phyloP scores from a whole-genome alignment of 2,888 invertebrate species.

The Ectropis crepuscularia region DNA sequence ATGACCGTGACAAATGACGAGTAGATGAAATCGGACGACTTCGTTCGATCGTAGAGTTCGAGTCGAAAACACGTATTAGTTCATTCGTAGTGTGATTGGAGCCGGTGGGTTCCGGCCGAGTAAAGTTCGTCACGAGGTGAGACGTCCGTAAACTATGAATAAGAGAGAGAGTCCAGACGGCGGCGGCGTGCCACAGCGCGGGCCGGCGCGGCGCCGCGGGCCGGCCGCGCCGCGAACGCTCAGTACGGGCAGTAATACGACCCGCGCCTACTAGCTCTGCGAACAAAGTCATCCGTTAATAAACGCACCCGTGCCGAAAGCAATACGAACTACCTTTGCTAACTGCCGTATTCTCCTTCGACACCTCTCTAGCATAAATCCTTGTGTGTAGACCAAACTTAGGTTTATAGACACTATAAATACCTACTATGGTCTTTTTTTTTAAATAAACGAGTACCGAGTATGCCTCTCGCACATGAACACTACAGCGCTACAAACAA shows the following conservation, averaged over 20 bases:
- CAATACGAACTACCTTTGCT: background rate
- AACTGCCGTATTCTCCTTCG: background rate
- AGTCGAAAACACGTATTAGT: slow-evolving; percentile 6
- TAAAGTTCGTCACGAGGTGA: slow-evolving; percentile 19
- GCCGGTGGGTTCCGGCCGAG: background rate
- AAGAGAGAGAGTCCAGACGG: slow-evolving; percentile 22
- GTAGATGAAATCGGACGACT: slow-evolving; percentile 21
- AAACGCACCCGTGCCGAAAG: slow-evolving; percentile 29
- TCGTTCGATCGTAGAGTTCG: slow-evolving; percentile 4
- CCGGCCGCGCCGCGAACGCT: slow-evolving; percentile 68
- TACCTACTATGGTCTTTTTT: no score
- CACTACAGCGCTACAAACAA: no score
- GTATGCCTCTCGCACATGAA: no score
- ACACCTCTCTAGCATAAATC: background rate
- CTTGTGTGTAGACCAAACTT: no score
- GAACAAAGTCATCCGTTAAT: slow-evolving; percentile 77
- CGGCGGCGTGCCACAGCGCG: slow-evolving; percentile 31
- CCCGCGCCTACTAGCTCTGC: slow-evolving; percentile 89
- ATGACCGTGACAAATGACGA: slow-evolving; percentile 15
- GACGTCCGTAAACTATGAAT: slow-evolving; percentile 19
- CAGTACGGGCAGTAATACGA: slow-evolving; percentile 89
- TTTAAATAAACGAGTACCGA: no score
- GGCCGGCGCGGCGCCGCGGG: slow-evolving; percentile 46
- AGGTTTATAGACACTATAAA: no score
- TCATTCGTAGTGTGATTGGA: background rate